Percentiles rank a stretch among this genome's conserved stretches.
These are phyloP conservation scores for Sigmodon hispidus DNA, from an alignment of 2,113 vertebrate species.

Conservation along the genomic window DNA sequence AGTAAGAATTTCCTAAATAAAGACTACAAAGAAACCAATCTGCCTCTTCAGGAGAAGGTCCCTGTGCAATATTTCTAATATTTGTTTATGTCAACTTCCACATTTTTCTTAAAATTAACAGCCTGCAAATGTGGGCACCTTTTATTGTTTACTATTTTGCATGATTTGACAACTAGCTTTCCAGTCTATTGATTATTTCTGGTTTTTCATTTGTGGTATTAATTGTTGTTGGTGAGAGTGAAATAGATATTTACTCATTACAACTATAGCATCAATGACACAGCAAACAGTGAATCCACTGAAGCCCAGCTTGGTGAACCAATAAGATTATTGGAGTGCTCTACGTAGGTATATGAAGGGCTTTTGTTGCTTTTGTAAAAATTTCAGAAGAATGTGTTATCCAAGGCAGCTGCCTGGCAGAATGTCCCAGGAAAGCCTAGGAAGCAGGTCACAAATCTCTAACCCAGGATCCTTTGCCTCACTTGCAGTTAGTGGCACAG, in stretches of 20 bases:
- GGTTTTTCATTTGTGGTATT: not conserved
- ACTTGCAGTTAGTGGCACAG: not conserved
- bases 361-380: not conserved
- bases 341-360: not conserved
- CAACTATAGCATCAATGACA: not conserved
- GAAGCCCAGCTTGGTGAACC: not conserved
- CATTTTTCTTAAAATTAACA: not conserved
- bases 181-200: not conserved
- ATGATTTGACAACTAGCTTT: not conserved
- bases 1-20: not conserved
- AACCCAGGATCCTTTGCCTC: not conserved
- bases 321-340: not conserved
- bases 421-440: not conserved
- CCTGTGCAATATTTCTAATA: not conserved
- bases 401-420: not conserved
- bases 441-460: not conserved
- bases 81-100: not conserved
- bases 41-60: not conserved
- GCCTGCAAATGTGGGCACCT: not conserved
- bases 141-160: not conserved
- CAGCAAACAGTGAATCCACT: not conserved
- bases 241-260: no score
- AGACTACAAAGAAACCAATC: not conserved
- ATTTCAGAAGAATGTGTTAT: not conserved
- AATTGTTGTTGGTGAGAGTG: not conserved